Evolutionary conservation across 2,113 vertebrate species (phyloP).

Genomic region (Mastomys coucha): DNA sequence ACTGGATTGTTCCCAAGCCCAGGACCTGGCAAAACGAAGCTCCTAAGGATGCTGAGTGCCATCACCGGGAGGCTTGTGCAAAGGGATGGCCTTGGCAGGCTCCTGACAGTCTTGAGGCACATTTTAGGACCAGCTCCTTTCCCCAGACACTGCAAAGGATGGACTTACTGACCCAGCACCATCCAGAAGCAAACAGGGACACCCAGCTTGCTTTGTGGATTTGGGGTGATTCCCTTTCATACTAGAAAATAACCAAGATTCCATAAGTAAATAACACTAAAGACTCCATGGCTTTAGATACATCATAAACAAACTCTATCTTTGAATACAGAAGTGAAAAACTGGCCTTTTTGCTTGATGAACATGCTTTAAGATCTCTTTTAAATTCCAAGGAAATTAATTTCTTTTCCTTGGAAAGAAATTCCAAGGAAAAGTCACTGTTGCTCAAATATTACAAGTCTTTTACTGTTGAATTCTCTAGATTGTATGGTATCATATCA

Average conservation of each 20-base stretch:
- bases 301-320: not conserved
- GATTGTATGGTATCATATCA: not conserved
- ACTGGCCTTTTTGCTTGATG: not conserved
- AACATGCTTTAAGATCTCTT: conserved; percentile 25
- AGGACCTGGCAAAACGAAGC: not conserved
- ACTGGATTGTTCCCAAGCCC: not conserved
- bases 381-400: conserved; percentile 13
- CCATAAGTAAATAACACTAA: not conserved
- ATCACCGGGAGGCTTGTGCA: not conserved
- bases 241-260: conserved; percentile 15
- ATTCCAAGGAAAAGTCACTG: conserved; percentile 1
- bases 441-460: conserved; percentile 44
- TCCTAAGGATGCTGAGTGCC: not conserved
- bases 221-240: not conserved
- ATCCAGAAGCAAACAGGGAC: not conserved
- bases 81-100: fast-evolving
- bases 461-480: conserved; percentile 52
- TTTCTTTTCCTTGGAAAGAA: too few relatives aligned
- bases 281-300: not conserved
- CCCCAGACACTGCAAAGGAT: not conserved
- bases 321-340: conserved; percentile 26
- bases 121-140: not conserved
- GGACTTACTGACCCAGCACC: not conserved
- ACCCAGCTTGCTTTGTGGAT: not conserved
- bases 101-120: not conserved